phyloP scores from a whole-genome alignment of 2,888 invertebrate genomes.

The Lasioglossum morio region DNA sequence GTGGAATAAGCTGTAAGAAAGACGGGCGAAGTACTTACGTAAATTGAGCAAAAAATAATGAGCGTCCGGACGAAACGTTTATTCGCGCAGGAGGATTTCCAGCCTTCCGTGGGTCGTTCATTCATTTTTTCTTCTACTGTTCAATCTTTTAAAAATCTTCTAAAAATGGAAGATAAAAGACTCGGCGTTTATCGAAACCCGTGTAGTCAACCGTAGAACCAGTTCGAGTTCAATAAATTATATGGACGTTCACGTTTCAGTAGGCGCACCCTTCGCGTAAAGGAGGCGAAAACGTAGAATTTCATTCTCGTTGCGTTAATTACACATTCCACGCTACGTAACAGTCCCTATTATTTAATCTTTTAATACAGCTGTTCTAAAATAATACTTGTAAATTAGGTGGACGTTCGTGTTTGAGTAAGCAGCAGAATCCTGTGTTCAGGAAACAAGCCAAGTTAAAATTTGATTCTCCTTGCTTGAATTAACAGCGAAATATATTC shows the following conservation, averaged over 20 bases:
- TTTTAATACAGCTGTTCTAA: too few species aligned
- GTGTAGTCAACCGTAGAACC: background rate
- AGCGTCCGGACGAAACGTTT: background rate
- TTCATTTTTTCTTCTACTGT: background rate
- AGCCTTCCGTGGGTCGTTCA: background rate
- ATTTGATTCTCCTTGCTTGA: background rate
- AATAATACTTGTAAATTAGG: too few species aligned
- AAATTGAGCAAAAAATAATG: constrained; percentile 20
- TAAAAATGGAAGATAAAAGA: background rate
- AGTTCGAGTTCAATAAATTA: background rate
- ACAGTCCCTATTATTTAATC: too few species aligned
- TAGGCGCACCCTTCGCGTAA: background rate
- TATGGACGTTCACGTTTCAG: background rate
- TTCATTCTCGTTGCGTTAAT: background rate
- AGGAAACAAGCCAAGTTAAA: too few species aligned
- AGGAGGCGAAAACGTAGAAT: background rate
- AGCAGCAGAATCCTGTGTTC: too few species aligned
- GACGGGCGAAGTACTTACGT: background rate
- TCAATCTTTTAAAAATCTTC: background rate
- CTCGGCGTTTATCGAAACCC: background rate
- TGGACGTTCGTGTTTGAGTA: too few species aligned
- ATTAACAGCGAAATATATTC: background rate
- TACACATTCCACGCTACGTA: background rate
- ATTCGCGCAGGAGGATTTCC: background rate
- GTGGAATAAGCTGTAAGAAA: constrained; percentile 14